phyloP scores from a whole-genome alignment of 2,113 vertebrate species.

The Xenus cinereus region DNA sequence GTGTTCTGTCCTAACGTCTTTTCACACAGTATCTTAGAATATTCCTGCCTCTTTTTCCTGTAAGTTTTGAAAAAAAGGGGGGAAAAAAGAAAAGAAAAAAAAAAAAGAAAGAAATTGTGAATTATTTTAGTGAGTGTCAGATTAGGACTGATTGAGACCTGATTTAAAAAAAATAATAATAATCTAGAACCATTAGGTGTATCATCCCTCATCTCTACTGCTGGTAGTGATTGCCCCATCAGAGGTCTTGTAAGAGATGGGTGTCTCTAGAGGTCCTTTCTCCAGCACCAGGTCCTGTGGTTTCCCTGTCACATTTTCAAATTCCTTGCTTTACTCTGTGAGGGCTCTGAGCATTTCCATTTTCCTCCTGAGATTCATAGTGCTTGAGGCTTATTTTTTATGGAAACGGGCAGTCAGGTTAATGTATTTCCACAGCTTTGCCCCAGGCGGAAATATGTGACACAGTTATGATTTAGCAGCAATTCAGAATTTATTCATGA shows the following conservation, averaged over 20 bases:
- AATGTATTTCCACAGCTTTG: neutral
- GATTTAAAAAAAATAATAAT: neutral
- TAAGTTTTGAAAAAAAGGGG: neutral
- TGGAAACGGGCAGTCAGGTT: neutral
- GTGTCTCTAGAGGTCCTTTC: neutral
- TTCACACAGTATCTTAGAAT: neutral
- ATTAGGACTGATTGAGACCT: neutral
- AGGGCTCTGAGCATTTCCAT: neutral
- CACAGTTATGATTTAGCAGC: neutral
- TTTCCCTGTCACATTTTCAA: neutral
- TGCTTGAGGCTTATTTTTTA: neutral
- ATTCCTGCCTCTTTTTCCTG: neutral
- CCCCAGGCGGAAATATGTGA: neutral
- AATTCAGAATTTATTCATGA: neutral
- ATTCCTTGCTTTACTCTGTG: neutral
- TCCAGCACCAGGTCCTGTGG: neutral
- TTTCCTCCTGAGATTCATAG: neutral
- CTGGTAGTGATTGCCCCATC: neutral
- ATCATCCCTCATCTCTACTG: neutral
- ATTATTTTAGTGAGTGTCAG: neutral
- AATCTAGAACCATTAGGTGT: neutral
- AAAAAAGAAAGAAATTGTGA: neutral
- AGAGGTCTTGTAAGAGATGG: neutral
- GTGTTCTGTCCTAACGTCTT: neutral
- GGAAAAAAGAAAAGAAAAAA: accelerated